These are phyloP conservation scores for Sarcophilus harrisii DNA, from an alignment of 2,797 vertebrate species.

Conservation along the genomic window DNA sequence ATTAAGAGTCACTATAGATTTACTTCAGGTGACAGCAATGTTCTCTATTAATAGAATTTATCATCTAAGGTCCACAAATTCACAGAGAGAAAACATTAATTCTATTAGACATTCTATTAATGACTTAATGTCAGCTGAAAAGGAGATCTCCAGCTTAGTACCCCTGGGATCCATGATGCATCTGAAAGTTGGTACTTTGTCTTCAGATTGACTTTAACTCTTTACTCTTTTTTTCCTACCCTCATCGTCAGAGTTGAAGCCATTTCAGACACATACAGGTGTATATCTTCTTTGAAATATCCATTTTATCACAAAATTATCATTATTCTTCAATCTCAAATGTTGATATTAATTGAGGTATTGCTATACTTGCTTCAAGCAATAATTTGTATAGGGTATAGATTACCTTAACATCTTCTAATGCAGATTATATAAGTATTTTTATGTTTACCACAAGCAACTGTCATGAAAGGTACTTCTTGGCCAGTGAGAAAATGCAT, in stretches of 20 bases:
- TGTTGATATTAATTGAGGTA: conserved; percentile 21
- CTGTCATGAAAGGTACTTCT: conserved; percentile 23
- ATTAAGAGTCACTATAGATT: neutral
- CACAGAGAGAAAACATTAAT: neutral
- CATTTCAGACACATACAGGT: neutral
- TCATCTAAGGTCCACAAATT: neutral
- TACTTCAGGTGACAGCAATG: neutral
- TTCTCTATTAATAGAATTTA: neutral
- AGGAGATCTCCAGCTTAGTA: neutral
- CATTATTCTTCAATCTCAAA: conserved; percentile 15
- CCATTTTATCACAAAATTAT: neutral
- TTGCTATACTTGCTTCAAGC: conserved; percentile 12
- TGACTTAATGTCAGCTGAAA: neutral
- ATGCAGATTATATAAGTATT: neutral
- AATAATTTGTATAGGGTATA: conserved; percentile 12
- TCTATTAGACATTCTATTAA: neutral
- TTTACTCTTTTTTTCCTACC: neutral
- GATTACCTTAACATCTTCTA: neutral
- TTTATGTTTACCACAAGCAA: conserved; percentile 24
- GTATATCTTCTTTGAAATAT: conserved; percentile 25
- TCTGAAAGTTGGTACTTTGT: neutral
- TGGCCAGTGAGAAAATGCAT: conserved; percentile 24
- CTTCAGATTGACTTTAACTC: neutral
- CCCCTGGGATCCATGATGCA: neutral
- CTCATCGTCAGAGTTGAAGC: neutral